Percentiles rank a stretch among this genome's conserved stretches.
Conservation (phyloP, 1,140 invertebrate species). For the Scaptomyza pallida region DNA sequence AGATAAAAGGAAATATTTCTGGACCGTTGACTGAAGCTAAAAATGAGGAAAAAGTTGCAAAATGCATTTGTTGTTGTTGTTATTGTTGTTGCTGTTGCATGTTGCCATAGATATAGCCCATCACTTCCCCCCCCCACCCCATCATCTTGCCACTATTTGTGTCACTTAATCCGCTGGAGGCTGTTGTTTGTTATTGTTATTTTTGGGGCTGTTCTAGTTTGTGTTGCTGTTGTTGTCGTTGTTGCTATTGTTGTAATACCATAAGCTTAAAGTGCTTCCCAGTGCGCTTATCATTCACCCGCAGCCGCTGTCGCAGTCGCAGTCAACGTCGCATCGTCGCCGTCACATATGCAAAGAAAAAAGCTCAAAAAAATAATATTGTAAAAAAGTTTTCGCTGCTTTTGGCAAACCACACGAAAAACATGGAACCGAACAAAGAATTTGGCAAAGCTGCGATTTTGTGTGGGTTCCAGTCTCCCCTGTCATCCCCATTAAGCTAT, state of each 20-base stretch:
- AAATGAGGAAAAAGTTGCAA: slow-evolving; percentile 22
- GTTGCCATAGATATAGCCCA: too few relatives aligned
- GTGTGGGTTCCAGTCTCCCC: not conserved
- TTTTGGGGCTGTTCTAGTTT: slow-evolving; percentile 25
- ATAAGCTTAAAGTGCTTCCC: slow-evolving; percentile 58
- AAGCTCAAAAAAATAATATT: too few relatives aligned
- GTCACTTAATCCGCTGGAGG: slow-evolving; percentile 42
- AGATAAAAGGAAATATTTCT: slow-evolving; percentile 7
- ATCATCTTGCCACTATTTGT: slow-evolving; percentile 25
- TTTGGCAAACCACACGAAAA: slow-evolving; percentile 17
- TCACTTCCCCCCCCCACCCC: too few relatives aligned
- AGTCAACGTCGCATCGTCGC: not conserved
- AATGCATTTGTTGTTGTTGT: slow-evolving; percentile 9
- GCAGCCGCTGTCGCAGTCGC: slow-evolving; percentile 26
- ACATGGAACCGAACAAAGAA: slow-evolving; percentile 3
- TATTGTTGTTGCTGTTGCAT: too few relatives aligned
- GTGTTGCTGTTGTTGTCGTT: slow-evolving; percentile 57
- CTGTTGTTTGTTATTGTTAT: slow-evolving; percentile 25
- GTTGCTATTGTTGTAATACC: slow-evolving; percentile 55
- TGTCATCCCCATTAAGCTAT: not conserved
- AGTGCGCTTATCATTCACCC: slow-evolving; percentile 62
- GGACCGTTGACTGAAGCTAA: slow-evolving; percentile 16
- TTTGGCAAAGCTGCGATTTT: slow-evolving; percentile 16
- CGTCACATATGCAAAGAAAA: slow-evolving; percentile 36
- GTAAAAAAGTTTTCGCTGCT: slow-evolving; percentile 32